Conservation (phyloP, 2,113 vertebrate species). For the Todiramphus saurophagus region DNA sequence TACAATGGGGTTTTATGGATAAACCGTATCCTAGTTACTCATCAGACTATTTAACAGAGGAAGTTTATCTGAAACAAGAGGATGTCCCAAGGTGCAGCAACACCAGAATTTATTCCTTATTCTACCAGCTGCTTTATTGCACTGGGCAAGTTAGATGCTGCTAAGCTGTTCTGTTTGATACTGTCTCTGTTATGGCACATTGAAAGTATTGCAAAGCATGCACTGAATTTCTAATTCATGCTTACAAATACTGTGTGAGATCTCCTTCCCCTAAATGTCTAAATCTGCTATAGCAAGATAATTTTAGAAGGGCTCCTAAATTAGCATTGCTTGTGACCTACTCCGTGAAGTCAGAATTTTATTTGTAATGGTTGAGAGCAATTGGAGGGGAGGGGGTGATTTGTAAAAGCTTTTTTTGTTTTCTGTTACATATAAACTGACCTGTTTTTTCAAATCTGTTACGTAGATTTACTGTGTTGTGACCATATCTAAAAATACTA, state of each 20-base stretch:
- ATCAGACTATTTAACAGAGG: background rate
- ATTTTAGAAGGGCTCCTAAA: background rate
- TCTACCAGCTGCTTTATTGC: background rate
- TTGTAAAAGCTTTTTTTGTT: background rate
- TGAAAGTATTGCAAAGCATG: background rate
- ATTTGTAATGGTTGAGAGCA: background rate
- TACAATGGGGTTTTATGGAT: background rate
- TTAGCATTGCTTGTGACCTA: background rate
- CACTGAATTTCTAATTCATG: background rate
- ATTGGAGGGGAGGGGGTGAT: background rate
- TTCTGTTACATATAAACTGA: background rate
- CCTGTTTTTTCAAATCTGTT: background rate
- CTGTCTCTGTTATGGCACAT: background rate
- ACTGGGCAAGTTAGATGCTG: background rate
- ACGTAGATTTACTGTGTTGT: background rate
- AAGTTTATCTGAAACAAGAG: background rate
- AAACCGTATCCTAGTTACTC: background rate
- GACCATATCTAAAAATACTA: background rate
- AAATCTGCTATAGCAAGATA: background rate
- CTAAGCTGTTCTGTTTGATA: background rate
- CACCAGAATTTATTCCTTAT: background rate
- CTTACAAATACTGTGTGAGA: background rate
- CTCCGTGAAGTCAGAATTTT: background rate
- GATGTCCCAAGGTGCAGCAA: background rate
- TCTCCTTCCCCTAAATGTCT: background rate